Base-by-base conservation (phyloP, 2,113 vertebrate species). In the Cairina moschata region DNA sequence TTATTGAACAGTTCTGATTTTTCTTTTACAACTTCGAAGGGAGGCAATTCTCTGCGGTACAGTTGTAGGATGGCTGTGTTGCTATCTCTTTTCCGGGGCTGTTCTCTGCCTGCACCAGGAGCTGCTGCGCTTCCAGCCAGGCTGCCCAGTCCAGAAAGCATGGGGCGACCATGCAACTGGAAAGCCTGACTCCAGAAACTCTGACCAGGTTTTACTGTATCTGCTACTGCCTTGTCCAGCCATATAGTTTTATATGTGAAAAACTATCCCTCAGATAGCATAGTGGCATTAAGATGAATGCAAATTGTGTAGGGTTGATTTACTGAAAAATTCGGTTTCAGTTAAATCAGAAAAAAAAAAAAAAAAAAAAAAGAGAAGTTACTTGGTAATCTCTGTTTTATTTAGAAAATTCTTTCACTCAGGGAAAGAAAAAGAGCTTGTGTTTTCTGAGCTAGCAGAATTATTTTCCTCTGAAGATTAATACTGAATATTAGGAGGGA, bases 201-300 rank as follows among this genome's bases (percentile, higher is more conserved):
- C 74, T 67, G 59, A 31, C 38, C 42, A n/a, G 20, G 6, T 88
- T 93, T 60, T 83, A 29, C 5, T 76, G 32, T 72, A 20, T 84
- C 86, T 69, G 60, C 54, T 88, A 26, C 77, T 75, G 16, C 63
- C 18, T 67, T 71, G 46, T 75, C 58, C 40, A 32, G 25, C 23
- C 1, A 0, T 66, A 36, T 79, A 7, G 54, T 44, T 67, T 66
- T 46, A 10, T 67, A 46, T 0, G 9, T 60, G 48, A 54, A 82
- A 54, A 67, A 1, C 0, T 1, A 7, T 48, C 25, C 40, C 74
- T 83, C 54, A 25, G 31, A 29, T 1, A 6, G 10, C 2, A 1
- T 13, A 20, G 31, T 22, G 55, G 21, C 36, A 16, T 63, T 55
- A 59, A 74, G 46, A 26, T 59, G 55, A n/a, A 25, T 26, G 36